phyloP scores from a whole-genome alignment of 2,888 invertebrate species.

The Eumerus sabulonum region DNA sequence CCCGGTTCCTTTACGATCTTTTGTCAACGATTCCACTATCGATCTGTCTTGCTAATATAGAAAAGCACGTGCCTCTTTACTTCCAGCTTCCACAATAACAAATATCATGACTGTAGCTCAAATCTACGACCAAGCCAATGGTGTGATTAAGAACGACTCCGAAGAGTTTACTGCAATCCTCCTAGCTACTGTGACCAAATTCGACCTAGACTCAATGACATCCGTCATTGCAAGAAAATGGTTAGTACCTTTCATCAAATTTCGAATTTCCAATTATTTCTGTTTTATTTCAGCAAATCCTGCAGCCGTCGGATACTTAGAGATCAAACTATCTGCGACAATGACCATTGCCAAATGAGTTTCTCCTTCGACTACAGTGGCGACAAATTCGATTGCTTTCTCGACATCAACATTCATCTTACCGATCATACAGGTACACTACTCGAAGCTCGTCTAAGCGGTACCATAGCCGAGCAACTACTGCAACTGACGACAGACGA shows the following conservation, averaged over 20 bases:
- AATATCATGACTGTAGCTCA: conserved; percentile 82
- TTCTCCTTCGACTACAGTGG: conserved; percentile 72
- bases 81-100: conserved; percentile 80
- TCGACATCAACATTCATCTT: conserved; percentile 83
- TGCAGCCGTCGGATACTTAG: conserved; percentile 71
- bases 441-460: conserved; percentile 81
- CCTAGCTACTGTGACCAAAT: conserved; percentile 83
- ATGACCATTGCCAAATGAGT: conserved; percentile 73
- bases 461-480: conserved; percentile 82
- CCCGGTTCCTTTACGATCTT: no score
- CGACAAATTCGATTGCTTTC: conserved; percentile 74
- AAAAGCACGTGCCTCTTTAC: no score
- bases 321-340: conserved; percentile 71
- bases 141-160: conserved; percentile 77
- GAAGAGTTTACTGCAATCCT: conserved; percentile 86
- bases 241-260: conserved; percentile 65
- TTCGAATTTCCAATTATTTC: background rate
- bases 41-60: no score
- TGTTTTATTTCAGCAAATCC: conserved; percentile 70
- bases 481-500: conserved; percentile 81
- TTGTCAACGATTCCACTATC: no score
- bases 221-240: conserved; percentile 79
- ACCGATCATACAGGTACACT: conserved; percentile 86
- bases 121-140: conserved; percentile 79
- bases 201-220: conserved; percentile 84